Evolutionary conservation across 1,140 invertebrate genomes (phyloP).

Genomic region (Drosophila albomicans): DNA sequence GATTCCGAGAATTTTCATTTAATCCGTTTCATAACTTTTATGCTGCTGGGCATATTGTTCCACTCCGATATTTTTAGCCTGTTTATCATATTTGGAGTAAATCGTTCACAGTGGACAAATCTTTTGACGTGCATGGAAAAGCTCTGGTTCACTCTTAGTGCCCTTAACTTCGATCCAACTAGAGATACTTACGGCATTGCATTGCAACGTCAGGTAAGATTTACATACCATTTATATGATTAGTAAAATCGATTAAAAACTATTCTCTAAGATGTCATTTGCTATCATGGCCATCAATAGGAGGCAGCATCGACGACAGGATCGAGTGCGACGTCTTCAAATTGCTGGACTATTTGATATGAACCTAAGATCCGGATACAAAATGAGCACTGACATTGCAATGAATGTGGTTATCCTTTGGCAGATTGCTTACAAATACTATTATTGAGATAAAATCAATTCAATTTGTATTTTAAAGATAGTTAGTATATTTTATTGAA

Average conservation of each 20-base stretch:
- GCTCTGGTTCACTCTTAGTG: slow-evolving; percentile 9
- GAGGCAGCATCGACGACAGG: slow-evolving; percentile 38
- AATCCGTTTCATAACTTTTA: neutral
- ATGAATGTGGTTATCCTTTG: slow-evolving; percentile 58
- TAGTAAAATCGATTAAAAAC: too few relatives aligned
- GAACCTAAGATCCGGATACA: slow-evolving; percentile 10
- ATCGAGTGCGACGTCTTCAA: slow-evolving; percentile 48
- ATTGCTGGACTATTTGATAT: slow-evolving; percentile 62
- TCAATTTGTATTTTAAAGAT: too few relatives aligned
- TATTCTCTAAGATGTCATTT: slow-evolving; percentile 50
- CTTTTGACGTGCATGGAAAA: neutral
- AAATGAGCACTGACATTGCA: slow-evolving; percentile 37
- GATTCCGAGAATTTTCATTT: slow-evolving; percentile 13
- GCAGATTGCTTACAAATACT: slow-evolving; percentile 70
- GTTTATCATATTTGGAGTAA: slow-evolving; percentile 22
- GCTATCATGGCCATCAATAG: slow-evolving; percentile 45
- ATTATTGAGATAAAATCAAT: too few relatives aligned
- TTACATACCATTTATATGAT: too few relatives aligned
- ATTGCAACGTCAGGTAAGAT: slow-evolving; percentile 42
- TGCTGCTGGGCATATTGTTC: neutral
- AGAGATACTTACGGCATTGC: slow-evolving; percentile 3
- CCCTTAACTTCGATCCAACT: neutral
- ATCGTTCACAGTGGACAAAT: neutral
- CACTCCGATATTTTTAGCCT: neutral
- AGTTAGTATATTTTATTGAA: too few relatives aligned